phyloP scores from a whole-genome alignment of 2,888 invertebrate genomes.

The Lasioglossum malachurum region DNA sequence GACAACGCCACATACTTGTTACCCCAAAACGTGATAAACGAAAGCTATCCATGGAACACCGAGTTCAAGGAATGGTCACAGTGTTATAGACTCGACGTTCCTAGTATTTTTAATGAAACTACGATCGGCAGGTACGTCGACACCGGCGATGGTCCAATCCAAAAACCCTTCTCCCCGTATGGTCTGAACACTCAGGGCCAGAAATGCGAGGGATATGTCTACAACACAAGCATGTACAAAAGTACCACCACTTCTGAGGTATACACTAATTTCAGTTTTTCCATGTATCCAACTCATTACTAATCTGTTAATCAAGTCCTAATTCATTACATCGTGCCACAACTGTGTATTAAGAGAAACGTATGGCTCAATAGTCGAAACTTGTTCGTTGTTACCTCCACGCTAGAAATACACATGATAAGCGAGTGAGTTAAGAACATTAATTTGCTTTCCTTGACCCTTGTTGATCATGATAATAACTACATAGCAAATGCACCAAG shows the following conservation, averaged over 20 bases:
- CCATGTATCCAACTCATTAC: background rate
- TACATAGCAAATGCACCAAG: background rate
- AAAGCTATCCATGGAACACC: conserved; percentile 86
- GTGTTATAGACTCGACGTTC: conserved; percentile 84
- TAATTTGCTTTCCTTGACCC: background rate
- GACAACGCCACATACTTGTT: conserved; percentile 86
- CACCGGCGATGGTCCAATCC: conserved; percentile 24
- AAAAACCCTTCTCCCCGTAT: conserved; percentile 32
- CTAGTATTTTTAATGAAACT: conserved; percentile 41
- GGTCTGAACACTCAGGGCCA: conserved; percentile 41
- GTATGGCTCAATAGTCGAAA: background rate
- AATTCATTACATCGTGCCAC: background rate
- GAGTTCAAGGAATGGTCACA: conserved; percentile 85
- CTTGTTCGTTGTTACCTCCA: background rate
- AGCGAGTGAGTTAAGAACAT: background rate
- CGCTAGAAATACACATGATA: background rate
- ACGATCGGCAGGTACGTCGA: conserved; percentile 54
- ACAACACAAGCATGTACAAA: conserved; percentile 87
- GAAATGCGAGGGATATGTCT: conserved; percentile 87
- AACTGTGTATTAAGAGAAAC: background rate
- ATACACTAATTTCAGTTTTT: conserved; percentile 64
- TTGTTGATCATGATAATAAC: background rate
- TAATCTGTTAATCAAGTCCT: background rate
- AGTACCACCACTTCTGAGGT: conserved; percentile 89
- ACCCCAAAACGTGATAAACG: conserved; percentile 84